phyloP scores from a whole-genome alignment of 2,888 invertebrate species.

The Ephialtes manifestator region DNA sequence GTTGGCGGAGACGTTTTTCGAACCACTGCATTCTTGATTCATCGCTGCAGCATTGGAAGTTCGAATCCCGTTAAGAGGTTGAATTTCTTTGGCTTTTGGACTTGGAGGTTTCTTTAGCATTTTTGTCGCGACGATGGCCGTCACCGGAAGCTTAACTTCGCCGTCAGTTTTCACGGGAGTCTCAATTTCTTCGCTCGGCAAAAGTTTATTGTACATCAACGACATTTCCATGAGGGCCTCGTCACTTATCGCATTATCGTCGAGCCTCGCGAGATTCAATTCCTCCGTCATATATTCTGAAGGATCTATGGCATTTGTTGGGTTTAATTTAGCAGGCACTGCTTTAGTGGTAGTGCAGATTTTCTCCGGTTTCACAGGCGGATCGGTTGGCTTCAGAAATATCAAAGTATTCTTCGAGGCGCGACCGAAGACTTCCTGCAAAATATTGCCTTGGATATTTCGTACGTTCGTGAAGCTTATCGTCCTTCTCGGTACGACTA shows the following conservation, averaged over 20 bases:
- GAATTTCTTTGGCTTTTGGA: conserved; percentile 17
- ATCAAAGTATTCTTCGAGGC: conserved; percentile 73
- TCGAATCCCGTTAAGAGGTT: neutral
- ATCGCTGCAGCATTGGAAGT: neutral
- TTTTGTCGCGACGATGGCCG: conserved; percentile 42
- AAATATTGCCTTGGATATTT: conserved; percentile 68
- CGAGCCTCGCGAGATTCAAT: conserved; percentile 67
- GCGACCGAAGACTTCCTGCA: conserved; percentile 73
- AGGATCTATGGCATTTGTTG: conserved; percentile 24
- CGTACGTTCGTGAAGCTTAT: conserved; percentile 69
- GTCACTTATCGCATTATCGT: conserved; percentile 72
- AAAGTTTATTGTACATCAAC: conserved; percentile 75
- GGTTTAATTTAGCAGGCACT: conserved; percentile 33
- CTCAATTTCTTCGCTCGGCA: conserved; percentile 65
- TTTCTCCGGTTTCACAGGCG: conserved; percentile 54
- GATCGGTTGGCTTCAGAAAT: conserved; percentile 74
- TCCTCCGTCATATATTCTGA: conserved; percentile 39
- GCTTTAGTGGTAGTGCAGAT: conserved; percentile 40
- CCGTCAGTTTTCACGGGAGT: neutral
- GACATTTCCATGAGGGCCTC: conserved; percentile 77
- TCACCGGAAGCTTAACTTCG: conserved; percentile 8
- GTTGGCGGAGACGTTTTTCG: conserved; percentile 27
- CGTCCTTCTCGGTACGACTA: conserved; percentile 57
- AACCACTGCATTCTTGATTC: neutral
- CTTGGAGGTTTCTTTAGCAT: conserved; percentile 6